Base-by-base conservation (phyloP, 2,797 vertebrate genomes). In the Yasuhikotakia modesta region DNA sequence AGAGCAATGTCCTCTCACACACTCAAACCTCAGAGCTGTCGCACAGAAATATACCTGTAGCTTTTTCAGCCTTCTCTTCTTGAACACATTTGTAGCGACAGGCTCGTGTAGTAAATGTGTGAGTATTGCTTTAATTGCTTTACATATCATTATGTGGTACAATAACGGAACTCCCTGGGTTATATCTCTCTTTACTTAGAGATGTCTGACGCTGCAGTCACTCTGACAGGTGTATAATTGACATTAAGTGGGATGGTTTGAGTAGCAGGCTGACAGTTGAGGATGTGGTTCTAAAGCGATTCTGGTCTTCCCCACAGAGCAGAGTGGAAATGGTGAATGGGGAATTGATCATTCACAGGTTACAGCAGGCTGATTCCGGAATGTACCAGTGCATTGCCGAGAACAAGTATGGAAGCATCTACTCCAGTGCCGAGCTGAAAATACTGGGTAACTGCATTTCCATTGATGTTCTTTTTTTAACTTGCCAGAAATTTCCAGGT, bases 321-420 rank as follows among this genome's bases (percentile, higher is more conserved):
- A 94, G 95, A 76, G 82, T 95, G 82, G 94, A 97, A 85, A 94
- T 93, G 78, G 75, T 92, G 87, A 97, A 95, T 71, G 96, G 97
- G 72, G 92, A 96, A 74, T 87, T 99, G 86, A 91, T 89, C 83
- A 96, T 98, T 86, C 92, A 91, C 67, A 93, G 78, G 76, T 94
- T 97, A 73, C 95, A 95, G 87, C 89, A 94, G 45, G 90, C 91
- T 2, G 97, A 99, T 86, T 95, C 96, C 1, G 97, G 96, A 81
- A 98, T 99, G 96, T 98, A 97, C 90, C 97, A 98, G 85, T 98
- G 96, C 81, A 90, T 97, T 27, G 96, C 96, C 6, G 96, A 96
- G 90, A 99, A 98, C 87, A 98, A 96, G 78, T 95, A 99, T 0
- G 95, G 95, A 53, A 87, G 92, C 39, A 89, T 97, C 88, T 97